phyloP scores from a whole-genome alignment of 2,113 vertebrate species.

The cat (Felis catus) region DNA sequence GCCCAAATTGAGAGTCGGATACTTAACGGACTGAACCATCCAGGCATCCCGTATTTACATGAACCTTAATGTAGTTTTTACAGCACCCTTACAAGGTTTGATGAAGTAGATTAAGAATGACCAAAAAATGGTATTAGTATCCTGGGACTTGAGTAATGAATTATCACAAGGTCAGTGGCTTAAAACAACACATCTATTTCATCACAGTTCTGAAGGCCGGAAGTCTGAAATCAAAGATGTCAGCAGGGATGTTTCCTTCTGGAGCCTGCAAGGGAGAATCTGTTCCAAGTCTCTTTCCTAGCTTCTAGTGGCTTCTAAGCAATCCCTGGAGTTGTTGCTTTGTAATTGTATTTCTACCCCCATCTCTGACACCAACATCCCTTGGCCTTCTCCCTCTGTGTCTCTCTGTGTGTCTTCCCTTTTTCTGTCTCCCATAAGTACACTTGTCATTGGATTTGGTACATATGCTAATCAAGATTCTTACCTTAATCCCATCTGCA shows the following conservation, averaged over 20 bases:
- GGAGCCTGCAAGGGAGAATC: not conserved
- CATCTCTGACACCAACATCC: not conserved
- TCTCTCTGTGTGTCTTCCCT: not conserved
- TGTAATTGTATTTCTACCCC: rapidly evolving
- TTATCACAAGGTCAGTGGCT: not conserved
- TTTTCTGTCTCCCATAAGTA: not conserved
- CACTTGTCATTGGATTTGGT: not conserved
- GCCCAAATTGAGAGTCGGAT: too few relatives aligned
- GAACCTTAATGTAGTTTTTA: not conserved
- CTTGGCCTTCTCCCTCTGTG: not conserved
- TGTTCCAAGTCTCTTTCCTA: not conserved
- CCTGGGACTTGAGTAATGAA: not conserved
- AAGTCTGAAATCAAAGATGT: not conserved
- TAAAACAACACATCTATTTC: not conserved
- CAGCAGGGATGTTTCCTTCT: not conserved
- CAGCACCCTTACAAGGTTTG: rapidly evolving
- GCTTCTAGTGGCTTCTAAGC: too few relatives aligned
- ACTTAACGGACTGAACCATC: too few relatives aligned
- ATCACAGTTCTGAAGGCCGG: not conserved
- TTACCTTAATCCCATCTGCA: not conserved
- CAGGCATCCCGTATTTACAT: not conserved
- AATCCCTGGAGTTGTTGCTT: not conserved
- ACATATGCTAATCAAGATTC: not conserved
- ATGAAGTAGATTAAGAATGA: not conserved
- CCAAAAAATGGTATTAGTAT: not conserved